These are phyloP conservation scores for Mionectes olivaceus DNA, from an alignment of 2,797 vertebrate species.

Conservation along the genomic window DNA sequence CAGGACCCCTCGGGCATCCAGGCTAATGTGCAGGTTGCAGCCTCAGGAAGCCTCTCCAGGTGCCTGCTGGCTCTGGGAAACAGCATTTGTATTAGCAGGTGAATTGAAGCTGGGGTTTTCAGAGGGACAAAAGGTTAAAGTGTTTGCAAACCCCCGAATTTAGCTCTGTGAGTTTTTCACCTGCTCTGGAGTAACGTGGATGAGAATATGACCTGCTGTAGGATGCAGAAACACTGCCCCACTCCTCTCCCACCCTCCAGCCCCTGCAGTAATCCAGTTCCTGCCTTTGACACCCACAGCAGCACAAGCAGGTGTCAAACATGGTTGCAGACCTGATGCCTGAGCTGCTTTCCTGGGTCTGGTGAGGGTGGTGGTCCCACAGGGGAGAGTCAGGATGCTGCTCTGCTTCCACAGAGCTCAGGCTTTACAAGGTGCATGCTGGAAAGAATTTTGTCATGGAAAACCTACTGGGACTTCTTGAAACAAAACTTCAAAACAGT, in stretches of 20 bases:
- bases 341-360: neutral
- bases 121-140: neutral
- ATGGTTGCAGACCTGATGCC: neutral
- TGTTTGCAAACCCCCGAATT: neutral
- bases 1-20: rapidly evolving
- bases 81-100: neutral
- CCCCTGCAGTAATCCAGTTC: neutral
- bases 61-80: neutral
- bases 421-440: neutral
- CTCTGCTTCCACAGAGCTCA: rapidly evolving
- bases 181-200: neutral
- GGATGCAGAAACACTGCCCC: neutral
- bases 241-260: neutral
- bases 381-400: neutral
- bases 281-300: rapidly evolving
- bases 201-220: neutral
- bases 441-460: neutral
- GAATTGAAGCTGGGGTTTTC: neutral
- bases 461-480: neutral
- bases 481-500: neutral
- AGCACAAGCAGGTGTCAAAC: neutral
- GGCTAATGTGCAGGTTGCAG: neutral
- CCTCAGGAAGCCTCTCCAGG: neutral
- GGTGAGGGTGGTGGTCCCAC: neutral
- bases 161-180: neutral